Evolutionary conservation across 2,797 vertebrate species (phyloP), one percentile per base, ranked within the genome.

Genomic region (Lagodon rhomboides): DNA sequence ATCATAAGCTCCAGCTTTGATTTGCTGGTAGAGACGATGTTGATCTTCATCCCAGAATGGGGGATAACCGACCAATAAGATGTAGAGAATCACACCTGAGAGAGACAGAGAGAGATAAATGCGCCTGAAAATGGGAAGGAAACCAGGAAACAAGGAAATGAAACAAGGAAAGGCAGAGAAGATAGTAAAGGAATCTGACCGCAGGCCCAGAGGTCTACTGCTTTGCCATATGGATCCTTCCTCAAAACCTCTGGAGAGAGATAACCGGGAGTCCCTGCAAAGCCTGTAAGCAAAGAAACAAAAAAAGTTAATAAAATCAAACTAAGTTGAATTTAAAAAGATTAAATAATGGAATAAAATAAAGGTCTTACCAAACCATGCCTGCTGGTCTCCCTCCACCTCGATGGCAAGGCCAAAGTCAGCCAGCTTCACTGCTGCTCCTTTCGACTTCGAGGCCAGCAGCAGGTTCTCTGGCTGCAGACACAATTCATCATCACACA

Each of bases 31-130:
- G 34, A 99, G 96, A 83, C 98, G 95, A 90, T 99, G 98, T 73
- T 99, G 98, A 80, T 99, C 98, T 92, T 99, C 98, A 91, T 99
- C 98, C 98, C 98, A 99, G 90, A 99, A 99, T 0, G 98, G 98
- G 17, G 98, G 98, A 71, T 99, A 99, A 30, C 98, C 98, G 0
- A 99, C 98, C 86, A 99, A 90, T 54, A 99, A 87, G 85, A 99
- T 99, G 91, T 99, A 99, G 18, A 99, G 95, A 71, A 99, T 99
- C 77, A 99, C 98, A 12, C 98, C 98, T 99, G 91, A 38, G 11
- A 76, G 66, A 38, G 38, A 38, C 10, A 38, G 38, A 23, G 12
- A 59, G 30, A 73, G 15, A 34, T 1, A 34, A 2, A 22, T 0
- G 49, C 15, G 50, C 3, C 47, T 51, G 55, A 20, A 22, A 20